A percentile compares a stretch with the other conserved stretches of the same genome.
phyloP scores from a whole-genome alignment of 1,140 invertebrate genomes.

The Antheraea mylitta region DNA sequence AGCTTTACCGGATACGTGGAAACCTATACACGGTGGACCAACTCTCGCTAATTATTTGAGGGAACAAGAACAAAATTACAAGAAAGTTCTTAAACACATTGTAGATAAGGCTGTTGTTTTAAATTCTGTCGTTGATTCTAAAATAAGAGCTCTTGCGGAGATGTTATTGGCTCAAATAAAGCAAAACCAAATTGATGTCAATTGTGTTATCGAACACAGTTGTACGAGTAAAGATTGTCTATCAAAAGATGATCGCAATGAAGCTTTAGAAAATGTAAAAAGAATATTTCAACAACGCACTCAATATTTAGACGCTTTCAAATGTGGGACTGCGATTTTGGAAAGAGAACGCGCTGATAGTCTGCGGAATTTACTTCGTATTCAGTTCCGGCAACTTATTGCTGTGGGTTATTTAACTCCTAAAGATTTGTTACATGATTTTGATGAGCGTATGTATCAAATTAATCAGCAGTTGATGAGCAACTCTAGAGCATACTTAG shows the following conservation, averaged over 20 bases:
- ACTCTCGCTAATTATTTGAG: slow-evolving; percentile 51
- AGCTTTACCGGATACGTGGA: slow-evolving; percentile 46
- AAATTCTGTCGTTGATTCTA: slow-evolving; percentile 45
- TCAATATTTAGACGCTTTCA: slow-evolving; percentile 41
- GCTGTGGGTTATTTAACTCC: slow-evolving; percentile 44
- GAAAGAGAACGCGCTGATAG: slow-evolving; percentile 51
- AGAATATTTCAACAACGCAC: slow-evolving; percentile 31
- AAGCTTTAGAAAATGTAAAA: slow-evolving; percentile 36
- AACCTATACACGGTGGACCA: slow-evolving; percentile 39
- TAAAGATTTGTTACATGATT: slow-evolving; percentile 52
- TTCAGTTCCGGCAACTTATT: slow-evolving; percentile 47
- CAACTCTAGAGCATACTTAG: slow-evolving; percentile 50
- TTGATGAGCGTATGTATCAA: slow-evolving; percentile 57
- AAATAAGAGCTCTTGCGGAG: slow-evolving; percentile 45
- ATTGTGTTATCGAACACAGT: slow-evolving; percentile 34
- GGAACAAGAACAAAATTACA: slow-evolving; percentile 41
- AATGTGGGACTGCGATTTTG: slow-evolving; percentile 41
- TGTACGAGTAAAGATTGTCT: slow-evolving; percentile 16
- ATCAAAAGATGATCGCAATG: slow-evolving; percentile 25
- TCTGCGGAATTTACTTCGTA: slow-evolving; percentile 42
- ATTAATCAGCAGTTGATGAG: slow-evolving; percentile 64
- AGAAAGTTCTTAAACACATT: slow-evolving; percentile 31
- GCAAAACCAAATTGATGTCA: slow-evolving; percentile 43
- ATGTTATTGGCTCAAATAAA: slow-evolving; percentile 41
- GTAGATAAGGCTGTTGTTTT: slow-evolving; percentile 27